phyloP scores from a whole-genome alignment of 1,140 invertebrate genomes.

The Drosophila leontia region DNA sequence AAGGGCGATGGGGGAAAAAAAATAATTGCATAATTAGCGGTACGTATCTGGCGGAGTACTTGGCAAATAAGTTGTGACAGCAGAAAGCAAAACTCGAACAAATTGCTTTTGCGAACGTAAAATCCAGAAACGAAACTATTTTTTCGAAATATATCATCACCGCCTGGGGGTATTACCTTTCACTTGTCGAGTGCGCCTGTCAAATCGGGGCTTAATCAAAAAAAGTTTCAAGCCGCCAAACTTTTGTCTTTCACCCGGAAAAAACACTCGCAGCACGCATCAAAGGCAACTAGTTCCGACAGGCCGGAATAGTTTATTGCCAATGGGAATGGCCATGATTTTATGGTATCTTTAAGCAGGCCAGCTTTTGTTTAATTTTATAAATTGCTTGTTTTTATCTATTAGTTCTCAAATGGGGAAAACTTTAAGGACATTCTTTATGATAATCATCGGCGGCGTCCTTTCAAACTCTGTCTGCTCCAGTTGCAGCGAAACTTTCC shows the following conservation, averaged over 20 bases:
- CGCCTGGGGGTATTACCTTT: neutral
- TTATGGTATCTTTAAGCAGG: neutral
- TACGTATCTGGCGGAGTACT: slow-evolving; percentile 27
- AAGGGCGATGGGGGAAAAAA: slow-evolving; percentile 28
- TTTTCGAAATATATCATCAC: neutral
- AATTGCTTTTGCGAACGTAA: neutral
- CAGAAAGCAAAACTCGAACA: slow-evolving; percentile 2
- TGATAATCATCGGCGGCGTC: neutral
- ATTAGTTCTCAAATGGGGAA: neutral
- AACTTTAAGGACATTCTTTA: neutral
- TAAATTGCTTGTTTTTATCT: slow-evolving; percentile 7
- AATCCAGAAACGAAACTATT: slow-evolving; percentile 10
- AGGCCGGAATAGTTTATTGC: slow-evolving; percentile 6
- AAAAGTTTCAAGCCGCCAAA: slow-evolving; percentile 58
- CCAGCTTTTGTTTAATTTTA: neutral
- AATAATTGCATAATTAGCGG: slow-evolving; percentile 76
- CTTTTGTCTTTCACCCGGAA: slow-evolving; percentile 19
- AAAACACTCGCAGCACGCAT: neutral
- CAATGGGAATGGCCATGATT: neutral
- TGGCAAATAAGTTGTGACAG: slow-evolving; percentile 31
- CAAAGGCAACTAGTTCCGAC: slow-evolving; percentile 11
- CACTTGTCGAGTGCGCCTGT: slow-evolving; percentile 3
- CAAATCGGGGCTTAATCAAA: slow-evolving; percentile 60
- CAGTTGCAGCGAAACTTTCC: slow-evolving; percentile 20
- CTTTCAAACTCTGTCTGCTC: neutral